phyloP scores from a whole-genome alignment of 2,888 invertebrate species.

The Hemistola chrysoprasaria region DNA sequence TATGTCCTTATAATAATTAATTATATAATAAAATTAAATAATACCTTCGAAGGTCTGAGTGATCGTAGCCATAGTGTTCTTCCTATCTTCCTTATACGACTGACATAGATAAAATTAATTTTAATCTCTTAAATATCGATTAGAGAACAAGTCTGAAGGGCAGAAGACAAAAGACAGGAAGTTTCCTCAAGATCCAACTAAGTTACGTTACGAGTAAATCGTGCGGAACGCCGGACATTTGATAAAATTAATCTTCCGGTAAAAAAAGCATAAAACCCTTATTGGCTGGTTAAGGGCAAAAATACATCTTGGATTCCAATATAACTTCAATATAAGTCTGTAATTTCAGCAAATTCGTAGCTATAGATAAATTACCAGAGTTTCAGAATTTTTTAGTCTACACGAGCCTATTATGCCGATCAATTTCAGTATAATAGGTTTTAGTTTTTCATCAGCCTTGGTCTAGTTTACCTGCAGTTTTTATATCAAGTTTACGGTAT shows the following conservation, averaged over 20 bases:
- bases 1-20: no score
- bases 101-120: constrained; percentile 56
- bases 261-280: no score
- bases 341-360: no score
- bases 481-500: constrained; percentile 50
- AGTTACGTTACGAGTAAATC: constrained; percentile 33
- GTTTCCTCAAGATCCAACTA: constrained; percentile 32
- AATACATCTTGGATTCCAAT: no score
- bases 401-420: constrained; percentile 20
- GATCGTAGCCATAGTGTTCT: constrained; percentile 51
- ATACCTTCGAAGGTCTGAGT: constrained; percentile 57
- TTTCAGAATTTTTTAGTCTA: background rate
- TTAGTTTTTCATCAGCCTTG: constrained; percentile 58
- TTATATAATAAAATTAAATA: no score
- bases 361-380: no score
- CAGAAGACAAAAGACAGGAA: constrained; percentile 44
- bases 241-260: constrained; percentile 28
- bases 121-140: constrained; percentile 64
- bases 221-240: constrained; percentile 49
- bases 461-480: constrained; percentile 55
- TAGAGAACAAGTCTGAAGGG: constrained; percentile 39
- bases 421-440: constrained; percentile 35
- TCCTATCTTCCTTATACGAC: constrained; percentile 41
- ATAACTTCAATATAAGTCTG: no score
- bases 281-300: no score